A percentile compares a stretch with the other conserved stretches of the same genome.
Evolutionary conservation across 2,113 vertebrate genomes (phyloP).

Genomic region (Greenwoodochromis staneri): DNA sequence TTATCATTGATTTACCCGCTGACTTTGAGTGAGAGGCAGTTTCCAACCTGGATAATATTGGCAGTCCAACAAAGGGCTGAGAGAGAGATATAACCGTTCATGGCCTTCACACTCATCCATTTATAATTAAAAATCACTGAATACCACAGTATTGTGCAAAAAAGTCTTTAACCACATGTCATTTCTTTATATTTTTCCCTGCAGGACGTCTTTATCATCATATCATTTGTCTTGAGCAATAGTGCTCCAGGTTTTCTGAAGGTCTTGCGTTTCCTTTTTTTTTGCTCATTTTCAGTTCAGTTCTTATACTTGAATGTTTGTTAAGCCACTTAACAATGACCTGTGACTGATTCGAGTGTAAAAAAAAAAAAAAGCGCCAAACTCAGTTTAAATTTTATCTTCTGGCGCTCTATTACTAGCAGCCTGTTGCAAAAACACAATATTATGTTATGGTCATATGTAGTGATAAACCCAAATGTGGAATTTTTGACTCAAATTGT

Average conservation of each 20-base stretch:
- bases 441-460: neutral
- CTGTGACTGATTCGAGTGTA: neutral
- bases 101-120: neutral
- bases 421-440: neutral
- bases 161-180: neutral
- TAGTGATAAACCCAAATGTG: neutral
- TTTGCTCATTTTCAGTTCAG: neutral
- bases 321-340: neutral
- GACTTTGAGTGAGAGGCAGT: neutral
- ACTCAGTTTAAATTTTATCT: neutral
- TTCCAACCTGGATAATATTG: neutral
- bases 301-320: neutral
- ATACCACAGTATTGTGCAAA: neutral
- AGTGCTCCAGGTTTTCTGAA: neutral
- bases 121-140: neutral
- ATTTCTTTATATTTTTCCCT: neutral
- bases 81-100: neutral
- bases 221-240: neutral
- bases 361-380: accelerated
- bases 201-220: neutral
- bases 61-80: neutral
- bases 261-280: neutral
- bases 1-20: neutral
- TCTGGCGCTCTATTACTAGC: neutral
- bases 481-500: neutral